These are phyloP conservation scores for Ips nitidus DNA, from an alignment of 1,140 invertebrate species.

Conservation along the genomic window DNA sequence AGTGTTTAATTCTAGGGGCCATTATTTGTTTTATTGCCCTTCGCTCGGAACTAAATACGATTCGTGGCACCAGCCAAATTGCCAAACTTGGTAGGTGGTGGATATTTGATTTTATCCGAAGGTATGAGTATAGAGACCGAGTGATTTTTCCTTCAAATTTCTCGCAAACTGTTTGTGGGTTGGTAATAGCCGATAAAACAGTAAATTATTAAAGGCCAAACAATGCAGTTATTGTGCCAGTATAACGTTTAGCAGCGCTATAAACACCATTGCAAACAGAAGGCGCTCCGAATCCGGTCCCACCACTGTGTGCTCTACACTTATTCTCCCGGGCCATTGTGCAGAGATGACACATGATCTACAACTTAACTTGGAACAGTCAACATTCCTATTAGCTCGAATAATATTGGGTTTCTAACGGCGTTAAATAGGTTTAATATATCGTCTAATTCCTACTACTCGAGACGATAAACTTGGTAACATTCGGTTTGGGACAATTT, in stretches of 20 bases:
- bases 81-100: conserved; percentile 9
- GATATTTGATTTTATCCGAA: not conserved
- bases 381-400: conserved; percentile 35
- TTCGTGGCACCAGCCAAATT: conserved; percentile 13
- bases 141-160: no score
- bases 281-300: conserved; percentile 38
- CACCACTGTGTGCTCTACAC: conserved; percentile 26
- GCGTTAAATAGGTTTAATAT: conserved; percentile 30
- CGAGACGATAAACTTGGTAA: conserved; percentile 31
- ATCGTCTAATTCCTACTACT: conserved; percentile 30
- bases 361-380: conserved; percentile 42
- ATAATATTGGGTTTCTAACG: conserved; percentile 32
- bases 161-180: not conserved
- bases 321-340: conserved; percentile 40
- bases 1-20: conserved; percentile 51
- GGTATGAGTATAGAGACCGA: not conserved
- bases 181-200: conserved; percentile 42
- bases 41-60: conserved; percentile 24
- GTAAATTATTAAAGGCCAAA: conserved; percentile 48
- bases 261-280: conserved; percentile 50
- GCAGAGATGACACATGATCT: conserved; percentile 47
- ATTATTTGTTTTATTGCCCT: conserved; percentile 52
- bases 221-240: conserved; percentile 45
- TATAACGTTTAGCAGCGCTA: conserved; percentile 47
- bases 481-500: conserved; percentile 29